These are phyloP conservation scores for Pyrocoelia pectoralis DNA, from an alignment of 2,888 invertebrate species.

Conservation along the genomic window DNA sequence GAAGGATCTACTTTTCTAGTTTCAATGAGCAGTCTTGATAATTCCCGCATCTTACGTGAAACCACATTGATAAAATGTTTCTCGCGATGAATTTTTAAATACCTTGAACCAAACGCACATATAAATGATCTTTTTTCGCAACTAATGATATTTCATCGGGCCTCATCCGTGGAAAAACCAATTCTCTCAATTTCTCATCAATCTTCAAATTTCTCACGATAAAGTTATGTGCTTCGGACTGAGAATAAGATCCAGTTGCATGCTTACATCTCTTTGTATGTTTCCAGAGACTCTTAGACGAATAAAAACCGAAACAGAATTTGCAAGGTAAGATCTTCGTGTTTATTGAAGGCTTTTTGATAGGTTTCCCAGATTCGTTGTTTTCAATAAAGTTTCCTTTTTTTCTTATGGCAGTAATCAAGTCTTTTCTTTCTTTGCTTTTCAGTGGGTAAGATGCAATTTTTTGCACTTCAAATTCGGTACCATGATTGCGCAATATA, in stretches of 20 bases:
- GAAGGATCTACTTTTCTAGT: slow-evolving; percentile 26
- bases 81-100: slow-evolving; percentile 34
- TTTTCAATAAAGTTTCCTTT: neutral
- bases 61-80: slow-evolving; percentile 33
- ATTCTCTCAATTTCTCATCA: slow-evolving; percentile 15
- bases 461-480: neutral
- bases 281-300: slow-evolving; percentile 21
- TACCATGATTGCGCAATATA: neutral
- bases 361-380: neutral
- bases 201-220: slow-evolving; percentile 2
- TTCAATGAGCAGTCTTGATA: slow-evolving; percentile 34
- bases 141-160: slow-evolving; percentile 26
- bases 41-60: slow-evolving; percentile 38
- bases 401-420: neutral
- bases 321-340: slow-evolving; percentile 16
- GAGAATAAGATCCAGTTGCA: neutral
- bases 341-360: neutral
- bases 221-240: neutral
- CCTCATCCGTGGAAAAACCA: slow-evolving; percentile 30
- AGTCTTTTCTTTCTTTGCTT: neutral
- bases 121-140: slow-evolving; percentile 19
- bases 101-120: slow-evolving; percentile 30
- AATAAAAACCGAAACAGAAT: slow-evolving; percentile 31
- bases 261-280: slow-evolving; percentile 22
- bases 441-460: neutral